Conservation (phyloP, 2,113 vertebrate species). For the Ivindomyrus marchei region DNA sequence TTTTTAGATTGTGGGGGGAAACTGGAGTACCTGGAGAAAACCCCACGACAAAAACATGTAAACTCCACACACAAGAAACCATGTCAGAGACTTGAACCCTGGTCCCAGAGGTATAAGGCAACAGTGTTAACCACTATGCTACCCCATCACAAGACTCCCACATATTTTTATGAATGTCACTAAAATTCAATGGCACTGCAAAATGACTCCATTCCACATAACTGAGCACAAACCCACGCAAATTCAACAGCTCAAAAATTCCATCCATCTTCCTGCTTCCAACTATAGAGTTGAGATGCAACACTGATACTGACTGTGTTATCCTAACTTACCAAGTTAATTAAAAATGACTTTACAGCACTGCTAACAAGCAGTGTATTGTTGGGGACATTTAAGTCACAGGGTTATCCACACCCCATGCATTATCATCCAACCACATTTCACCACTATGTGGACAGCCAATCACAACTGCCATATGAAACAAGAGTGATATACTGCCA, state of each 20-base stretch:
- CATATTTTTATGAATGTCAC: neutral
- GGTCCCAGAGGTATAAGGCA: neutral
- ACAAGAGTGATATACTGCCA: neutral
- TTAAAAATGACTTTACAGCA: neutral
- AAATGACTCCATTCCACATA: neutral
- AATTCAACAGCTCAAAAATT: neutral
- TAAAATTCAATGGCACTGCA: neutral
- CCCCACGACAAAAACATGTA: neutral
- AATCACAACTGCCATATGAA: neutral
- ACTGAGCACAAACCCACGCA: neutral
- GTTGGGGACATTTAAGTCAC: neutral
- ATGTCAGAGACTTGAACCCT: neutral
- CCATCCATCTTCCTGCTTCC: neutral
- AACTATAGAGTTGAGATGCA: neutral
- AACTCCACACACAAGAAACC: neutral
- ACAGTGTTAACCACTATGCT: neutral
- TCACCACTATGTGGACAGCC: neutral
- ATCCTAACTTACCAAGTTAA: neutral
- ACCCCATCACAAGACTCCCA: neutral
- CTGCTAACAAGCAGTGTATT: neutral
- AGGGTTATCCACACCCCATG: neutral
- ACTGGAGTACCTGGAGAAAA: neutral
- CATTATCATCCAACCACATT: neutral
- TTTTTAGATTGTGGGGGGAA: neutral
- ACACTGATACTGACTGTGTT: neutral